phyloP scores from a whole-genome alignment of 2,888 invertebrate genomes.

The Amphipyra berbera region DNA sequence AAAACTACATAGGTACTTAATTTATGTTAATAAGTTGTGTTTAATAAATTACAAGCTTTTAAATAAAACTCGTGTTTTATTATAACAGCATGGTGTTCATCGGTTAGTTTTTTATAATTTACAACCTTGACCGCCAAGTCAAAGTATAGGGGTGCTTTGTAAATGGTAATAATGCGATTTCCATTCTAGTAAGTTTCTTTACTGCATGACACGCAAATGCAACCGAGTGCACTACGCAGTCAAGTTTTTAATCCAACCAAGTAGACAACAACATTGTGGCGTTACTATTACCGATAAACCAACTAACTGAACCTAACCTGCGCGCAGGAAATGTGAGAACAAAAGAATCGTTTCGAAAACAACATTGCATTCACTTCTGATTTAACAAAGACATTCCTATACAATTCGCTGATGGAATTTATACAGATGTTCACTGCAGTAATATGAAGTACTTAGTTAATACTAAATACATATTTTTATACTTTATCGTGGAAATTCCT shows the following conservation, averaged over 20 bases:
- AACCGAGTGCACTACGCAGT: background rate
- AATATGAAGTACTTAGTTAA: constrained; percentile 32
- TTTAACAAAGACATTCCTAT: constrained; percentile 66
- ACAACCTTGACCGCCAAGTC: too few relatives aligned
- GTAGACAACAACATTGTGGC: constrained; percentile 72
- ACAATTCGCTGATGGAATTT: constrained; percentile 55
- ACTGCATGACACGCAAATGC: background rate
- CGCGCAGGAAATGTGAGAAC: constrained; percentile 76
- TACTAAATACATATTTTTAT: too few relatives aligned
- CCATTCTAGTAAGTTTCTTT: background rate
- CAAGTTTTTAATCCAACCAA: constrained; percentile 23
- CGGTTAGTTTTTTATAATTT: too few relatives aligned
- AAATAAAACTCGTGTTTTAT: too few relatives aligned
- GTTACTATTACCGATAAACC: constrained; percentile 72
- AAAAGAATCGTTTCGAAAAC: constrained; percentile 80
- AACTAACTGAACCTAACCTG: constrained; percentile 66
- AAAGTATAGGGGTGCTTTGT: background rate
- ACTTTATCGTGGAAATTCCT: too few relatives aligned
- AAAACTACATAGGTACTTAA: too few relatives aligned
- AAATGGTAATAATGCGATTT: background rate
- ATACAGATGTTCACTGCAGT: constrained; percentile 47
- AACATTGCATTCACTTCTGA: constrained; percentile 66
- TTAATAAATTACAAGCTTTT: too few relatives aligned
- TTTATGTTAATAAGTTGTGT: too few relatives aligned
- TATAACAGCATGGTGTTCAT: too few relatives aligned